phyloP scores from a whole-genome alignment of 2,888 invertebrate species.

The Mechanitis mazaeus region DNA sequence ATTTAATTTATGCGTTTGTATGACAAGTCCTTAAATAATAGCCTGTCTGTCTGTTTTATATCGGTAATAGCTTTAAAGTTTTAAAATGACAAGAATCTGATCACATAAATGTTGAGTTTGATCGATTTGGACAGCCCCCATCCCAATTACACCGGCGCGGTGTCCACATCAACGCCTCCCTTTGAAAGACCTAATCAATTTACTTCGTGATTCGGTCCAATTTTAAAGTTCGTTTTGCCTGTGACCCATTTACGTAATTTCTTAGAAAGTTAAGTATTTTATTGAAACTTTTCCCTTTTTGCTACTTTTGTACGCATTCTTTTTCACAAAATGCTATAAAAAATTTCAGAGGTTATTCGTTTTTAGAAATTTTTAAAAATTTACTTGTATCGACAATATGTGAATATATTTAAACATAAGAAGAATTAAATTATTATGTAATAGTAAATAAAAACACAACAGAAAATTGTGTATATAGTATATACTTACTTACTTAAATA shows the following conservation, averaged over 20 bases:
- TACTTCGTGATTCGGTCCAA: conserved; percentile 28
- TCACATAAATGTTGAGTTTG: conserved; percentile 22
- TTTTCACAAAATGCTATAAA: neutral
- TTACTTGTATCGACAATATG: too few relatives aligned
- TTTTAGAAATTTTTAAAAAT: too few relatives aligned
- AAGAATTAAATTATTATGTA: too few relatives aligned
- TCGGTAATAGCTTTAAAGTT: too few relatives aligned
- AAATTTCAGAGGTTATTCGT: neutral
- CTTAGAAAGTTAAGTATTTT: conserved; percentile 17
- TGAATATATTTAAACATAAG: too few relatives aligned
- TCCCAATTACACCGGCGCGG: conserved; percentile 30
- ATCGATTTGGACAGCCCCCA: conserved; percentile 23
- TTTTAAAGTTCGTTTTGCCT: conserved; percentile 24
- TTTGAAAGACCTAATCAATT: conserved; percentile 35
- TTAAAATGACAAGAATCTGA: conserved; percentile 4
- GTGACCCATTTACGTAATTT: conserved; percentile 24
- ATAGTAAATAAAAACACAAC: too few relatives aligned
- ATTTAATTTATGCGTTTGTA: too few relatives aligned
- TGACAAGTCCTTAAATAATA: too few relatives aligned
- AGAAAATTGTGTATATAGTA: too few relatives aligned
- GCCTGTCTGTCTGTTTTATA: too few relatives aligned
- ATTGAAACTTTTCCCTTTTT: conserved; percentile 9
- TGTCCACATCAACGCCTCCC: conserved; percentile 28
- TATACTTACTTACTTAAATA: too few relatives aligned
- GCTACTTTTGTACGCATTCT: neutral